phyloP scores from a whole-genome alignment of 2,888 invertebrate species.

The Nephrotoma guestfalica region DNA sequence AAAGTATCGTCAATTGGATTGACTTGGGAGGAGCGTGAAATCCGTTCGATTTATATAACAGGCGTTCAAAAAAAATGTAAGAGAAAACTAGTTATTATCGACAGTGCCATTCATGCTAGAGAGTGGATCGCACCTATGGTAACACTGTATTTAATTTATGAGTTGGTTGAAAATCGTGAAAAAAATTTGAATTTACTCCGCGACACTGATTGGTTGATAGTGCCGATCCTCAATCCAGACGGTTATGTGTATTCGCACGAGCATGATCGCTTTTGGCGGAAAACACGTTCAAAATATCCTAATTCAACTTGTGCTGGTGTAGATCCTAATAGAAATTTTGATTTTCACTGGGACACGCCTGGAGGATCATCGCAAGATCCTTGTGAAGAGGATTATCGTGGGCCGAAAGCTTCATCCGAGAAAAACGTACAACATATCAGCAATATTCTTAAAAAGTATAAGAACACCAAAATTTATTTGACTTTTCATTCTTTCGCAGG shows the following conservation, averaged over 20 bases:
- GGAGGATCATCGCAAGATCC: slow-evolving; percentile 15
- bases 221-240: not conserved
- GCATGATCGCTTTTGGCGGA: slow-evolving; percentile 2
- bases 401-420: no score
- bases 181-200: not conserved
- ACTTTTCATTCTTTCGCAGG: no score
- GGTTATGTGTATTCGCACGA: not conserved
- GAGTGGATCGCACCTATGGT: not conserved
- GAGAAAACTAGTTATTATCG: not conserved
- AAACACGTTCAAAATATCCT: no score
- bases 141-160: not conserved
- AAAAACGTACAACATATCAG: no score
- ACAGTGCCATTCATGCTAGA: not conserved
- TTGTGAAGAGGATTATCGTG: no score
- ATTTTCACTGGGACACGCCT: no score
- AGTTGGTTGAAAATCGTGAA: not conserved
- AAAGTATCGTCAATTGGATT: not conserved
- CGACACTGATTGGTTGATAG: not conserved
- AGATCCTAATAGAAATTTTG: no score
- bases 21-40: not conserved
- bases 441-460: no score
- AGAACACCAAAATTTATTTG: no score
- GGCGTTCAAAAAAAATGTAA: not conserved
- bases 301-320: no score
- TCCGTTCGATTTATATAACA: not conserved